phyloP scores from a whole-genome alignment of 2,113 vertebrate species.

The Naja naja region DNA sequence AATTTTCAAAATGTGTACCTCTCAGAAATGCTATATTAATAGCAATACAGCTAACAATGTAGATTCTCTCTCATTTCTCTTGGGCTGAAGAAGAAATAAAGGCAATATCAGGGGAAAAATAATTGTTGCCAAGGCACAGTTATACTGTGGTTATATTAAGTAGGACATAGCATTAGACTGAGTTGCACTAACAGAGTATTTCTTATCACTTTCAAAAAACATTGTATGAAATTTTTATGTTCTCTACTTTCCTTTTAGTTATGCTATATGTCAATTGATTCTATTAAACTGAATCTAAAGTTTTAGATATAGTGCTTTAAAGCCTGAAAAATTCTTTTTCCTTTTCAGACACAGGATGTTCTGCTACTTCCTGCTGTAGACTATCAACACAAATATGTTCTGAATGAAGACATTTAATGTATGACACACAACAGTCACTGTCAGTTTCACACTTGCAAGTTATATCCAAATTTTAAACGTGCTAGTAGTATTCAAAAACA shows the following conservation, averaged over 20 bases:
- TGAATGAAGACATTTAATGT: slow-evolving; percentile 7
- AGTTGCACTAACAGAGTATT: not conserved
- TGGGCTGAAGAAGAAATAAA: not conserved
- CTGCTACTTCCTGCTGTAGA: slow-evolving; percentile 17
- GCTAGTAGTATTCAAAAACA: not conserved
- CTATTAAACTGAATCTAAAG: not conserved
- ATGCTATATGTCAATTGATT: not conserved
- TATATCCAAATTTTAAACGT: not conserved
- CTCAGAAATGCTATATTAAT: not conserved
- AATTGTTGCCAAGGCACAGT: not conserved
- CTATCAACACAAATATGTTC: slow-evolving; percentile 3
- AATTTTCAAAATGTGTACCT: not conserved
- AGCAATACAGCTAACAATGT: not conserved
- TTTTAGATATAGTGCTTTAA: slow-evolving; percentile 1
- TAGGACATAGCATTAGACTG: not conserved
- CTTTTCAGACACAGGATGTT: slow-evolving; percentile 30
- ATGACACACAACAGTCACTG: not conserved
- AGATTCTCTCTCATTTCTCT: not conserved
- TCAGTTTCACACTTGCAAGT: not conserved
- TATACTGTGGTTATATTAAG: not conserved
- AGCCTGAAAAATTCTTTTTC: not conserved
- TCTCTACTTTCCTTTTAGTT: not conserved
- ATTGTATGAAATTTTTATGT: not conserved
- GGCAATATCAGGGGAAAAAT: not conserved
- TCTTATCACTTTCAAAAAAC: not conserved